Evolutionary conservation across 1,140 invertebrate genomes (phyloP), one percentile per base, ranked within the genome.

Genomic region (Eurosta solidaginis): DNA sequence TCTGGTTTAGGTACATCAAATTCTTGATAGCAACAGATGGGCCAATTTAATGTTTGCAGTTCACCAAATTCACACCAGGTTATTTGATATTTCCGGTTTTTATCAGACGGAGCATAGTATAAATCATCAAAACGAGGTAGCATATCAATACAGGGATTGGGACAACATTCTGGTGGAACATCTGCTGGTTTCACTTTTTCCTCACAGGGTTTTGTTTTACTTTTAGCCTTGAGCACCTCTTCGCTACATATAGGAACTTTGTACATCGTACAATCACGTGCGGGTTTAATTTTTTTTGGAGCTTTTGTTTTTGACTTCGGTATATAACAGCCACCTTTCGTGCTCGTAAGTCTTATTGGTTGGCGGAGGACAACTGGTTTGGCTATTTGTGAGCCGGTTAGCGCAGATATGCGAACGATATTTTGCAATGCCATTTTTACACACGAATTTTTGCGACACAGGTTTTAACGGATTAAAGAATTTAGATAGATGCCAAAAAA

Each of bases 371-470:
- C 27, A 40, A 20, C 20, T 3, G 29, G 40, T 10, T 29, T 40
- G 14, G 33, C 25, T 36, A 40, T 20, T 22, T 7, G 17, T 47
- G n/a, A 2, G 59, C 29, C 36, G 59, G n/a, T 0, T 68, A 68
- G 59, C 17, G 22, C 29, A 40, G 33, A 40, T 7, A 1, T 40
- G 5, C n/a, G 59, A n/a, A 68, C 17, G 17, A 36, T 20, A 36
- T 36, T 68, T 68, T 68, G 59, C 33, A 68, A 40, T n/a, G 59
- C 59, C 59, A 68, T 68, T 68, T 54, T 49, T 49, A 54, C 14
- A 27, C n/a, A 54, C 50, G 27, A 54, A 25, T 5, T 22, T 27
- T 54, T 52, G 45, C 12, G 14, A n/a, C 4, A 40, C 59, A 42
- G 40, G n/a, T 68, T 68, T 68, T 40, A 63, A 63, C 54, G 36